These are phyloP conservation scores for Saccostrea echinata DNA, from an alignment of 1,140 invertebrate species.

Conservation along the genomic window DNA sequence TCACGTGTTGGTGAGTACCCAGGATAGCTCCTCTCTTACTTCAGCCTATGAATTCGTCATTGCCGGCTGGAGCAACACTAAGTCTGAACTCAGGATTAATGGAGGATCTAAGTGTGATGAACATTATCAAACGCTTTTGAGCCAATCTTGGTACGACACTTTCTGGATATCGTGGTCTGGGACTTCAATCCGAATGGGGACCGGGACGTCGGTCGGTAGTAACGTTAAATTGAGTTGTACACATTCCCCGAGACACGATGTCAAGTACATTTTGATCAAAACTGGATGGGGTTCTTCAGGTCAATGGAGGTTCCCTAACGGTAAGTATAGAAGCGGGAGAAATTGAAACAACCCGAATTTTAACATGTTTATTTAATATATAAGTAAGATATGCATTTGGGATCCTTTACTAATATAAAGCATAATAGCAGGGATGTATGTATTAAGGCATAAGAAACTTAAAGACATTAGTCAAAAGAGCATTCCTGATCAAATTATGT, in stretches of 20 bases:
- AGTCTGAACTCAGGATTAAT: not conserved
- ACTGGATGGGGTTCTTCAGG: slow-evolving; percentile 3
- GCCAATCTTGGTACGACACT: not conserved
- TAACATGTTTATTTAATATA: too few relatives aligned
- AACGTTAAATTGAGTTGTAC: not conserved
- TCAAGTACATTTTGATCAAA: slow-evolving; percentile 5
- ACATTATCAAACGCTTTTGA: not conserved
- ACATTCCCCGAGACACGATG: not conserved
- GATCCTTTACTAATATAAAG: too few relatives aligned
- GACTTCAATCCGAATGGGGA: not conserved
- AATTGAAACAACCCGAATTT: too few relatives aligned
- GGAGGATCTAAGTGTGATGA: not conserved
- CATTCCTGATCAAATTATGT: too few relatives aligned
- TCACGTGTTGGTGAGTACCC: not conserved
- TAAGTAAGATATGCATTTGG: too few relatives aligned
- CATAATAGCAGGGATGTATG: too few relatives aligned
- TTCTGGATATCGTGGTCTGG: slow-evolving; percentile 3
- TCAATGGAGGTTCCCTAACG: slow-evolving; percentile 4
- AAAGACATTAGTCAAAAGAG: too few relatives aligned
- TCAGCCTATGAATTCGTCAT: not conserved
- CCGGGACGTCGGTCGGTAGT: not conserved
- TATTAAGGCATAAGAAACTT: too few relatives aligned
- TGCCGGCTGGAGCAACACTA: not conserved
- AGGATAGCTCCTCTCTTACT: not conserved
- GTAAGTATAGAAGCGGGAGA: not conserved